Base-by-base conservation (phyloP, 2,888 invertebrate species). In the Asteroscopus sphinx region DNA sequence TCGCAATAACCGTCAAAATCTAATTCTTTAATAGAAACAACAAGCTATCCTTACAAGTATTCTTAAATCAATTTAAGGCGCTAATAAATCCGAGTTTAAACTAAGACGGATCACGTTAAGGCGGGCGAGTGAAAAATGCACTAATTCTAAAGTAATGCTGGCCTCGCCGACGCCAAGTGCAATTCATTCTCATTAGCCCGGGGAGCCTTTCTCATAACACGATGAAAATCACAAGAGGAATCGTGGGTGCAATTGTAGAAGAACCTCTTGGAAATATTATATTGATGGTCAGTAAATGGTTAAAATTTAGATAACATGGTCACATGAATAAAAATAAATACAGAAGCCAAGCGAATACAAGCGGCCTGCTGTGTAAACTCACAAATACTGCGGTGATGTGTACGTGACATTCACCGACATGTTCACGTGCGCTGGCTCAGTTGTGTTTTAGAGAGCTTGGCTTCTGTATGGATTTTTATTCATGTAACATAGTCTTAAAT, bases 111-210 rank as follows among this genome's bases (percentile, higher is more conserved):
- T 90, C 77, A 81, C 81, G 80, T 78, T 80, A 84, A 87, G 80
- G 68, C 76, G 79, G 80, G 77, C 76, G 74, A 85, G 88, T 89
- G 90, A 91, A 91, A 91, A 92, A 91, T 91, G 88, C 84, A 86
- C 89, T 91, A 90, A 90, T 90, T 88, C 84, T 81, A 78, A 87
- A 88, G 86, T 85, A 85, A 85, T 79, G 81, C 68, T 76, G 81
- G 80, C 73, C 71, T 73, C 73, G 80, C 81, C 80, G 80, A 82
- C 81, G 72, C 77, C 76, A 74, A 78, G 81, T 78, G 90, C 91
- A 88, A 92, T 93, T 92, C 85, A 86, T 93, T 91, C 89, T 92
- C 92, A 93, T 93, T 93, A 92, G 89, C 80, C 73, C 69, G 67
- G 77, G 80, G 75, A 79, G 82, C 85, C 81, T 86, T 86, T 85